A percentile compares a stretch with the other conserved stretches of the same genome.
phyloP scores from a whole-genome alignment of 2,888 invertebrate genomes.

The Polyommatus iphigenia region DNA sequence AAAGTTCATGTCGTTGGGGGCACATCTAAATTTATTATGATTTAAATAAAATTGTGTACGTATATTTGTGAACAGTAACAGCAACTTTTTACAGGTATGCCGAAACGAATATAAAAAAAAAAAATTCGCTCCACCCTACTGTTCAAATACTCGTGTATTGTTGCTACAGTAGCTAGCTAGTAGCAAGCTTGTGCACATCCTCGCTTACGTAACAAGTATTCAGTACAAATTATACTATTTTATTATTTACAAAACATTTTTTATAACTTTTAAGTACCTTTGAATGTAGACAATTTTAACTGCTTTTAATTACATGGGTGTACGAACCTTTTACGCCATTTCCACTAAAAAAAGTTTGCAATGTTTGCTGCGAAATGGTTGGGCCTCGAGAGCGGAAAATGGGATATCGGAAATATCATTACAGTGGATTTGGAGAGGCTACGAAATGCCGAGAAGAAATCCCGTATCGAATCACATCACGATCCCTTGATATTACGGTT shows the following conservation, averaged over 20 bases:
- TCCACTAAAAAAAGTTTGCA: background rate
- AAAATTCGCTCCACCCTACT: too few relatives aligned
- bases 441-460: slow-evolving; percentile 39
- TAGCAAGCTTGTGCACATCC: background rate
- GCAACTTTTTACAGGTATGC: too few relatives aligned
- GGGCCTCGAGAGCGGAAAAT: slow-evolving; percentile 40
- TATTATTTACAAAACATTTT: background rate
- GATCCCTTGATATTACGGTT: slow-evolving; percentile 36
- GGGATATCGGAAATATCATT: slow-evolving; percentile 44
- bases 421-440: slow-evolving; percentile 42
- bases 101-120: too few relatives aligned
- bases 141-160: background rate
- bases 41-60: too few relatives aligned
- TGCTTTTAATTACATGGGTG: background rate
- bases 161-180: background rate
- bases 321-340: background rate
- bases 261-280: background rate
- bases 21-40: too few relatives aligned
- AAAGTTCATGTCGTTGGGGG: too few relatives aligned
- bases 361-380: slow-evolving; percentile 5
- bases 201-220: background rate
- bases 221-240: background rate
- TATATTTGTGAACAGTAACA: too few relatives aligned
- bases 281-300: background rate
- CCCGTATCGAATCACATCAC: slow-evolving; percentile 38